Evolutionary conservation across 2,113 vertebrate species (phyloP).

Genomic region (Plecotus auritus): DNA sequence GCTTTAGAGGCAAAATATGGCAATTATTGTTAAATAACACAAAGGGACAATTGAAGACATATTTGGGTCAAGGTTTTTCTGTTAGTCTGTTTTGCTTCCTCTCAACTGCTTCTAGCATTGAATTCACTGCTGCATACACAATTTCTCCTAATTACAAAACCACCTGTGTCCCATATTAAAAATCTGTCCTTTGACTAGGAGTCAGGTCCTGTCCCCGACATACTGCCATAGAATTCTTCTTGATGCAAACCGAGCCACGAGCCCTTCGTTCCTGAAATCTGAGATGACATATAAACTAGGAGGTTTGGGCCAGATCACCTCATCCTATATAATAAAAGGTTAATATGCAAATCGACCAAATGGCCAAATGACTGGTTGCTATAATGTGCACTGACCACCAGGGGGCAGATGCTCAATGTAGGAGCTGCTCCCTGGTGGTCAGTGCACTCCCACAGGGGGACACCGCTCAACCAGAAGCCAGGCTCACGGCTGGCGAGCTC

Average conservation of each 20-base stretch:
- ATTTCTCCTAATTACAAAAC: neutral
- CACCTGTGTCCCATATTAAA: neutral
- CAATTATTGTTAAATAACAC: conserved; percentile 4
- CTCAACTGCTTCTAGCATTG: neutral
- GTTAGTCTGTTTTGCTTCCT: conserved; percentile 24
- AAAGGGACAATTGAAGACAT: neutral
- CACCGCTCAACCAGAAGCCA: no score
- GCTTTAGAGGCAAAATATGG: neutral
- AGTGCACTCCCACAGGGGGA: no score
- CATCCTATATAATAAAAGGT: no score
- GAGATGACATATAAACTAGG: neutral
- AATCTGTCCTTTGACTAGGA: neutral
- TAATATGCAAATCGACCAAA: no score
- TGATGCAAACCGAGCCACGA: neutral
- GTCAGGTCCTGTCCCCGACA: neutral
- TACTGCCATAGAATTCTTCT: neutral
- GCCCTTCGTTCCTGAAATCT: conserved; percentile 15
- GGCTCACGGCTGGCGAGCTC: no score
- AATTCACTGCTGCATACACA: neutral
- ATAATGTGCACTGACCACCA: no score
- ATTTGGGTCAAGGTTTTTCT: conserved; percentile 14
- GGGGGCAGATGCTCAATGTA: no score
- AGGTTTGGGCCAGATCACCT: neutral
- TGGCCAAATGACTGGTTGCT: no score
- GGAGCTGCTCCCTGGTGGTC: no score